Evolutionary conservation across 2,113 vertebrate genomes (phyloP).

Genomic region (Pachyramphus minor): DNA sequence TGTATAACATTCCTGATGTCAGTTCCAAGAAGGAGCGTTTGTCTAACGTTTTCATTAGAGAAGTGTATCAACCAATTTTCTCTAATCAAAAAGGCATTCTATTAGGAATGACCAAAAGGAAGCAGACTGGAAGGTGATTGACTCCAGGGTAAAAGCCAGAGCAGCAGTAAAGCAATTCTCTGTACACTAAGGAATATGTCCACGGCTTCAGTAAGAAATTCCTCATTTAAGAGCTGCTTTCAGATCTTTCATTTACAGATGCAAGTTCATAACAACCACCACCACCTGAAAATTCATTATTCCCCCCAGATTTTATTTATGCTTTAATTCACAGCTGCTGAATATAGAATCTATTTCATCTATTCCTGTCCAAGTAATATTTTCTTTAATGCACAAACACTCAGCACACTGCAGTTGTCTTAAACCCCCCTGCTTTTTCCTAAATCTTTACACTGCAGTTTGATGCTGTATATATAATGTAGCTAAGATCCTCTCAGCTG

Average conservation of each 20-base stretch:
- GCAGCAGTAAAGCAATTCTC: not conserved
- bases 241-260: not conserved
- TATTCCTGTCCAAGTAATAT: not conserved
- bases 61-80: slow-evolving; percentile 26
- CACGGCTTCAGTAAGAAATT: not conserved
- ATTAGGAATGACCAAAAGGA: not conserved
- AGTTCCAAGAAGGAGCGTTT: slow-evolving; percentile 55
- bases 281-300: not conserved
- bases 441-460: not conserved
- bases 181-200: not conserved
- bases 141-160: not conserved
- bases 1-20: slow-evolving; percentile 56
- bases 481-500: slow-evolving; percentile 1
- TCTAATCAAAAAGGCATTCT: slow-evolving; percentile 19
- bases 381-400: not conserved
- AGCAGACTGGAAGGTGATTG: slow-evolving; percentile 15
- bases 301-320: not conserved
- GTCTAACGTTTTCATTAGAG: slow-evolving; percentile 33
- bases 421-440: not conserved
- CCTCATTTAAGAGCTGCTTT: not conserved
- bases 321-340: not conserved
- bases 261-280: not conserved
- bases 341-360: not conserved
- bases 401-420: not conserved
- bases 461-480: not conserved